phyloP scores from a whole-genome alignment of 2,888 invertebrate genomes.

The Gryllus longicercus region DNA sequence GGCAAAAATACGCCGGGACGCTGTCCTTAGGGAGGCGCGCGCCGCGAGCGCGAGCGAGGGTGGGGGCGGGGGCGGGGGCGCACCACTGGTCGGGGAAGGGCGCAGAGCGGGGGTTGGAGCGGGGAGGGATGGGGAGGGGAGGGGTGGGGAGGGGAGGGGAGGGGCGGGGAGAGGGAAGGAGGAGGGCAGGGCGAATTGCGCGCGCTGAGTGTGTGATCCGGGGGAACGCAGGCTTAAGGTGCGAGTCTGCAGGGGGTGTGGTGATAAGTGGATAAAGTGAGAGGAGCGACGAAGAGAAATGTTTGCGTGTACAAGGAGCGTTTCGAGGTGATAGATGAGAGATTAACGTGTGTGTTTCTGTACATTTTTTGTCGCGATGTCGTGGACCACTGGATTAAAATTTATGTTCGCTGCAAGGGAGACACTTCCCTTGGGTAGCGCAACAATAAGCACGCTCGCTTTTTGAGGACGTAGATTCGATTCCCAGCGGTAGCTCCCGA shows the following conservation, averaged over 20 bases:
- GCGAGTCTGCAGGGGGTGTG: too few species aligned
- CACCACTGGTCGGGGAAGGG: too few species aligned
- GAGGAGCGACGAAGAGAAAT: too few species aligned
- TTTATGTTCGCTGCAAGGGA: too few species aligned
- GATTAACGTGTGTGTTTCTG: not conserved
- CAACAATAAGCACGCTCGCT: too few species aligned
- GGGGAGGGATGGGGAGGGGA: not conserved
- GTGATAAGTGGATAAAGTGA: too few species aligned
- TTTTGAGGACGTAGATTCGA: too few species aligned
- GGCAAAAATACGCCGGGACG: not conserved
- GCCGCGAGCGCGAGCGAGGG: not conserved
- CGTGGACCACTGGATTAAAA: too few species aligned
- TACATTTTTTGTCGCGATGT: too few species aligned
- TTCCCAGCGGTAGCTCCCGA: too few species aligned
- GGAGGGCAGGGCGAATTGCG: not conserved
- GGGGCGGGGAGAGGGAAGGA: not conserved
- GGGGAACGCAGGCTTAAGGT: too few species aligned
- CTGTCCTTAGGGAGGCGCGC: not conserved
- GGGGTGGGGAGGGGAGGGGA: not conserved
- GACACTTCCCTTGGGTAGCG: too few species aligned
- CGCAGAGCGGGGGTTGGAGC: not conserved
- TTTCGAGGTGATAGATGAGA: not conserved
- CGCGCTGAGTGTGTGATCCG: not conserved
- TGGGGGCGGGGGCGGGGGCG: not conserved
- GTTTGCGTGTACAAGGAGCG: not conserved